Conservation (phyloP, 2,888 invertebrate genomes). For the Drosophila bunnanda region DNA sequence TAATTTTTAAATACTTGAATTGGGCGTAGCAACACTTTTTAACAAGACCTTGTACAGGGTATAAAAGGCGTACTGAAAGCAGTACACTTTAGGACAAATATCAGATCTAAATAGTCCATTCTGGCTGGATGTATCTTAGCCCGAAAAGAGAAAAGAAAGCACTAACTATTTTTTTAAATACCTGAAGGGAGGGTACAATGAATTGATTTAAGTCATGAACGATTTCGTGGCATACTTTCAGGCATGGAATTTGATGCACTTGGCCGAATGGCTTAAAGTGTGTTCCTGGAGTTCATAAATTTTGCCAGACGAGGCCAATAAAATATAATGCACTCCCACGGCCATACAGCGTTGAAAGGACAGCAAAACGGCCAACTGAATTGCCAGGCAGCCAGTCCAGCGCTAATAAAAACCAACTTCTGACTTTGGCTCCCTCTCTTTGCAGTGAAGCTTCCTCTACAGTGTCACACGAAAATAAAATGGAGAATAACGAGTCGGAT, state of each 20-base stretch:
- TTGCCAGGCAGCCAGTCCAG: slow-evolving; percentile 33
- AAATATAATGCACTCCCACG: slow-evolving; percentile 73
- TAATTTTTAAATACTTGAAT: too few species aligned
- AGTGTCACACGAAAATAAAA: slow-evolving; percentile 75
- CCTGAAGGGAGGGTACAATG: slow-evolving; percentile 1
- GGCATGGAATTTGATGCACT: slow-evolving; percentile 56
- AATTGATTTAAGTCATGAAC: background rate
- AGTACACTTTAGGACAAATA: too few species aligned
- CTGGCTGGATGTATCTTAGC: too few species aligned
- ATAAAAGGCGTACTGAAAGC: too few species aligned
- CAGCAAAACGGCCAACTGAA: slow-evolving; percentile 56
- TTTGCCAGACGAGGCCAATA: slow-evolving; percentile 58
- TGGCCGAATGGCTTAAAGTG: slow-evolving; percentile 46
- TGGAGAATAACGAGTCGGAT: slow-evolving; percentile 65
- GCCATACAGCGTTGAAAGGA: slow-evolving; percentile 44
- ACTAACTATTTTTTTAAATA: background rate
- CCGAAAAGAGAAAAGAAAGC: background rate
- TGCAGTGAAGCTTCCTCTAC: slow-evolving; percentile 59
- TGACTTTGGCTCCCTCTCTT: slow-evolving; percentile 50
- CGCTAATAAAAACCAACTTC: slow-evolving; percentile 67
- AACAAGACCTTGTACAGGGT: too few species aligned
- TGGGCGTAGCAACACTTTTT: too few species aligned
- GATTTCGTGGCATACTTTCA: slow-evolving; percentile 57
- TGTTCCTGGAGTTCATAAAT: slow-evolving; percentile 60
- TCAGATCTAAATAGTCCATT: too few species aligned